Conservation (phyloP, 2,888 invertebrate genomes). For the Leptarthrus brevirostris region DNA sequence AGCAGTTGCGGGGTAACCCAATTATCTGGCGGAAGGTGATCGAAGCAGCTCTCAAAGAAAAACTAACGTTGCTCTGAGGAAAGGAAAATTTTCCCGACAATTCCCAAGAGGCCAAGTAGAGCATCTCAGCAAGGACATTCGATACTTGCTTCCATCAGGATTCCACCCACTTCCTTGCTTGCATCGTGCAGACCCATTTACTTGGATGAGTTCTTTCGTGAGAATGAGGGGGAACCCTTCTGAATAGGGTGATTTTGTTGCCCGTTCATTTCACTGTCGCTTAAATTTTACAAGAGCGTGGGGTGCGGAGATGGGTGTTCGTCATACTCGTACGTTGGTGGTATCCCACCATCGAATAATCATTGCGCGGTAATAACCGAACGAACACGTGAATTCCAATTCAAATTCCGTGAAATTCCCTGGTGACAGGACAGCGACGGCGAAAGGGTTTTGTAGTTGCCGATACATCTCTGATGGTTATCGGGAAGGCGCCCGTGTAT, state of each 20-base stretch:
- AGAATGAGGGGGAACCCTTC: neutral
- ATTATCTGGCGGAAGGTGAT: constrained; percentile 43
- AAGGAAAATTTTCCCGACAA: constrained; percentile 36
- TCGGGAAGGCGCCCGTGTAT: constrained; percentile 36
- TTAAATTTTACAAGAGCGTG: constrained; percentile 4
- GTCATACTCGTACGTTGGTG: constrained; percentile 13
- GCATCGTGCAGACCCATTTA: constrained; percentile 12
- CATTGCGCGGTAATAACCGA: constrained; percentile 42
- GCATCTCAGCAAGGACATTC: constrained; percentile 34
- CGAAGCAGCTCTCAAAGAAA: constrained; percentile 40
- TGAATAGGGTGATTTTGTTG: neutral
- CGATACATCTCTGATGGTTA: constrained; percentile 44
- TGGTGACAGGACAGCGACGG: constrained; percentile 55
- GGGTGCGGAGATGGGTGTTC: neutral
- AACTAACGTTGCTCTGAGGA: constrained; percentile 29
- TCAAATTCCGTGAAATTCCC: constrained; percentile 66
- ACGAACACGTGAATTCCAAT: constrained; percentile 57
- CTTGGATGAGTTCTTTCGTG: constrained; percentile 29
- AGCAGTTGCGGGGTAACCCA: constrained; percentile 39
- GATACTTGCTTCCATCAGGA: constrained; percentile 30
- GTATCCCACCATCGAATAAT: constrained; percentile 46
- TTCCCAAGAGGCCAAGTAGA: constrained; percentile 11
- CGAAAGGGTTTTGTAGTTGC: constrained; percentile 32
- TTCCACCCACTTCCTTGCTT: neutral
- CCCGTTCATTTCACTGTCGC: neutral